Base-by-base conservation (phyloP, 2,797 vertebrate species). In the Notolabrus celidotus region DNA sequence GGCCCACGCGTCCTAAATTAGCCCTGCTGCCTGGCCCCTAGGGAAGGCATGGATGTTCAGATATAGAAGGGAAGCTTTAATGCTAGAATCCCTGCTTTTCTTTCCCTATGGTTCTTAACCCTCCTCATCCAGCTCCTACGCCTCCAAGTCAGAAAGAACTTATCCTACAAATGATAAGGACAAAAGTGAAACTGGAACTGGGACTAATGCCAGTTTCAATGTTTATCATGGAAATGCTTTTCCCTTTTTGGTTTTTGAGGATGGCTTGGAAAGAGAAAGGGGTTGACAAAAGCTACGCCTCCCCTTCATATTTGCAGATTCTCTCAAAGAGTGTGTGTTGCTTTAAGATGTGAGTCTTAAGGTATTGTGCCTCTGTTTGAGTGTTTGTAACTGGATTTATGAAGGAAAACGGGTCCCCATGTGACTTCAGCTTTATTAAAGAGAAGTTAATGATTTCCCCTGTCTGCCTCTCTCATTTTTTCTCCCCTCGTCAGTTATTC, bases 401-500 rank as follows among this genome's bases (percentile, higher is more conserved):
- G 62, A 82, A 74, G 71, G 82, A 86, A 90, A 89, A 89, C 88
- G 80, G 64, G 81, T 88, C 71, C 87, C 86, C 54, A 41, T 78
- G 88, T 83, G 83, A 92, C 84, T 85, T 72, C 65, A 59, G 85
- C 90, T 88, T 90, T 93, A 91, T 92, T 93, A 91, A 93, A 88
- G 81, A 74, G 77, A 89, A 89, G 85, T 90, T 94, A 94, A 94
- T 94, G 92, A 93, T 91, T 93, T 92, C 86, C 87, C 88, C 67
- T 89, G 84, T 88, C 86, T 80, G 71, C 61, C 76, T 78, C 69
- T 71, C 83, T 80, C 70, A 65, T 92, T 85, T 86, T 87, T 62
- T 72, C 84, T 81, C 68, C 68, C 83, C 31, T 31, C 31, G 29
- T 31, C 31, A 31, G 29, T 31, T 5, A 31, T 31, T 31, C 29